These are phyloP conservation scores for Eleginops maclovinus DNA, from an alignment of 2,113 vertebrate species.

Conservation along the genomic window DNA sequence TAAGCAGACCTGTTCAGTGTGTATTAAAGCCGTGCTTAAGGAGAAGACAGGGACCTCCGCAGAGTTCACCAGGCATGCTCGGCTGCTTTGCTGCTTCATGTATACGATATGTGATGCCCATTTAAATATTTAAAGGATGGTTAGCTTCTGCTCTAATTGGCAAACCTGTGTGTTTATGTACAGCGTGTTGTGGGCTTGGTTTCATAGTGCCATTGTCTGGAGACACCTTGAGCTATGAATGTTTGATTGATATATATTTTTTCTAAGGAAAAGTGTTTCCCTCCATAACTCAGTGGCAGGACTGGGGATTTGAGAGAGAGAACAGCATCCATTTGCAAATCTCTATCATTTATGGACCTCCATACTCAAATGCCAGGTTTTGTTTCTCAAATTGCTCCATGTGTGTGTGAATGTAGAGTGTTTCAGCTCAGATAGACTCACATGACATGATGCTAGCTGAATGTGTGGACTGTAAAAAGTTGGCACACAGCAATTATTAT, in stretches of 20 bases:
- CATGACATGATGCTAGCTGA: slow-evolving; percentile 47
- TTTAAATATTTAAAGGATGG: slow-evolving; percentile 76
- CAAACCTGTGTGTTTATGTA: slow-evolving; percentile 51
- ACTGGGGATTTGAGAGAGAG: slow-evolving; percentile 52
- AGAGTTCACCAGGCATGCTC: slow-evolving; percentile 28
- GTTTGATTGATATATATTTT: slow-evolving; percentile 76
- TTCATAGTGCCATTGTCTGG: slow-evolving; percentile 68
- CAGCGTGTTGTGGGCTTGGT: slow-evolving; percentile 34
- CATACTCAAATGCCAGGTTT: slow-evolving; percentile 55
- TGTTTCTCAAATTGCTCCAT: slow-evolving; percentile 27
- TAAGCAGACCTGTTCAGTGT: slow-evolving; percentile 10
- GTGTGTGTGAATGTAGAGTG: slow-evolving; percentile 3
- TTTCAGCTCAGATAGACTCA: slow-evolving; percentile 33
- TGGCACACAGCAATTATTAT: slow-evolving; percentile 29
- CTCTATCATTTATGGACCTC: slow-evolving; percentile 75
- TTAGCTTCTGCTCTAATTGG: slow-evolving; percentile 80
- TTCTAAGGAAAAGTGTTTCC: slow-evolving; percentile 65
- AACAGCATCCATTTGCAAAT: slow-evolving; percentile 75
- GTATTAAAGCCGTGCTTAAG: slow-evolving; percentile 36
- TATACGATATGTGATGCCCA: slow-evolving; percentile 50
- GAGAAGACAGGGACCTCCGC: slow-evolving; percentile 47
- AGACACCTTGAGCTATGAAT: slow-evolving; percentile 71
- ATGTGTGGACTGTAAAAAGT: slow-evolving; percentile 43
- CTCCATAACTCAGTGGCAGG: slow-evolving; percentile 74
- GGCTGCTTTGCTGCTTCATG: slow-evolving; percentile 45